Base-by-base conservation (phyloP, 2,888 invertebrate genomes). In the Herminia tarsipennalis region DNA sequence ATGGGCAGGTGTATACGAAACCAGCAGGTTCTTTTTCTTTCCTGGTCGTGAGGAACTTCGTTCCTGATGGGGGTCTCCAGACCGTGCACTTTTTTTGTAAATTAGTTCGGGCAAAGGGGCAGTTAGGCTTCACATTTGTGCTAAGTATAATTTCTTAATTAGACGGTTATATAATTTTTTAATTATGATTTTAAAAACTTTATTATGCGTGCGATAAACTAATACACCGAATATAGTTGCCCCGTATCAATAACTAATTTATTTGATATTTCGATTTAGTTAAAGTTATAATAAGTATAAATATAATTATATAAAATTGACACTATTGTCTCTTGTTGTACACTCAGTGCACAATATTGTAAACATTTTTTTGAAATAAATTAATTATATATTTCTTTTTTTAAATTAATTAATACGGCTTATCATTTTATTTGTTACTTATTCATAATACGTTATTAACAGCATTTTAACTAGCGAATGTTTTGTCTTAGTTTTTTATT, bases 291-390 rank as follows among this genome's bases (percentile, higher is more conserved):
- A 51, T 56, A 53, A 47, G 56, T 57, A 60, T 53, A 63, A 43
- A 37, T 66, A 66, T 56, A 59, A 44, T 55, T 49, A 47, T 60
- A 55, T 52, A 65, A 63, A 67, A 70, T 65, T 60, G 58, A 68
- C 66, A 38, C 62, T 65, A 68, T 65, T 50, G 56, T 52, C 55
- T 50, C 36, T 33, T 41, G 13, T 32, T 43, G 33, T 50, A 66
- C 60, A 66, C 66, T 59, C 66, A 66, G 66, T 63, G 66, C 33
- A 40, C 6, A 13, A 13, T 12, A 5, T 4, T 10, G 1, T 5
- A 25, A 5, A n/a, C 9, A 28, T 12, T 13, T 5, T 12, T 28
- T 13, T 13, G 5, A 28, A 13, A 28, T 13, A 5, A 10, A 28
- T 13, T 12, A 29, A 18, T 32, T 14, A 10, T 14, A 18, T 18